phyloP scores from a whole-genome alignment of 1,140 invertebrate genomes.

The Cecropterus lyciades region DNA sequence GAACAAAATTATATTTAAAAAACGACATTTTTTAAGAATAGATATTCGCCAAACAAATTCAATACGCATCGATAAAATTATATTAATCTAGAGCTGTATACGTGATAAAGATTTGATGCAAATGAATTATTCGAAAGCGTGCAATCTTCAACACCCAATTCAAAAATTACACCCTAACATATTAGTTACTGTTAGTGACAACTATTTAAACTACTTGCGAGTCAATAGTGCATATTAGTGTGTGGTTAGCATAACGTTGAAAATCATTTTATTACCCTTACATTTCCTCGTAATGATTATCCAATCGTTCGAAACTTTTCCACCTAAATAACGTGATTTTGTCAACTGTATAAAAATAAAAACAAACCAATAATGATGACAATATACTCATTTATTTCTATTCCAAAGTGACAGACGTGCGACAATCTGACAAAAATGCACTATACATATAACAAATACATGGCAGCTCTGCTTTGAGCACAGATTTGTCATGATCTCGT shows the following conservation, averaged over 20 bases:
- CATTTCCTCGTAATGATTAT: conserved; percentile 37
- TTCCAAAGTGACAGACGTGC: conserved; percentile 37
- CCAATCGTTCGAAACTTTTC: conserved; percentile 43
- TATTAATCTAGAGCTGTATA: too few relatives aligned
- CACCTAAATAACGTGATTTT: conserved; percentile 44
- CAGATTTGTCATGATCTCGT: conserved; percentile 18
- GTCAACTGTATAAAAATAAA: conserved; percentile 62
- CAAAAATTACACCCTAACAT: not conserved
- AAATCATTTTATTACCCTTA: conserved; percentile 36
- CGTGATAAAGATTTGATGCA: not conserved
- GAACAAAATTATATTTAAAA: too few relatives aligned
- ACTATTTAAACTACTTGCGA: conserved; percentile 2
- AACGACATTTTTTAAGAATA: too few relatives aligned
- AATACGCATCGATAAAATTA: too few relatives aligned
- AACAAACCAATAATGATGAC: conserved; percentile 72
- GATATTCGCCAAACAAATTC: too few relatives aligned
- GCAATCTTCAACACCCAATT: not conserved
- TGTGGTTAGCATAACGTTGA: conserved; percentile 32
- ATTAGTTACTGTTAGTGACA: conserved; percentile 19
- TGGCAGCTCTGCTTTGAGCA: conserved; percentile 6
- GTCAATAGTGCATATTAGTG: conserved; percentile 25
- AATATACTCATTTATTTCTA: conserved; percentile 73
- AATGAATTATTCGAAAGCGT: conserved; percentile 8
- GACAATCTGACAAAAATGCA: conserved; percentile 30
- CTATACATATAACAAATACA: conserved; percentile 20